These are phyloP conservation scores for Tachycineta bicolor DNA, from an alignment of 2,113 vertebrate genomes.

Conservation along the genomic window DNA sequence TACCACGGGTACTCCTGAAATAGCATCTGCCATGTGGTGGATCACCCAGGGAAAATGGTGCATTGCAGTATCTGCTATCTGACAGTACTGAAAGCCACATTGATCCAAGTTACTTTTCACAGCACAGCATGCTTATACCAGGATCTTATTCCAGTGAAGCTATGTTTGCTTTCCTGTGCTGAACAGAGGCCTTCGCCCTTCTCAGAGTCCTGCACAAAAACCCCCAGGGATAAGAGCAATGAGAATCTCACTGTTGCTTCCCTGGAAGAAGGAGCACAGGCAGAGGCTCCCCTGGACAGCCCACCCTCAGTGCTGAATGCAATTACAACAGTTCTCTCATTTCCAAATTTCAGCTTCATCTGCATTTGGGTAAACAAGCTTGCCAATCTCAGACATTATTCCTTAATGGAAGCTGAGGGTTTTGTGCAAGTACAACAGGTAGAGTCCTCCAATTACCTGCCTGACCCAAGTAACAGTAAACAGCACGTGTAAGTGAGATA, in stretches of 20 bases:
- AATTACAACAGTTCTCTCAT: background rate
- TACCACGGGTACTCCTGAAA: background rate
- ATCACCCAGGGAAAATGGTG: background rate
- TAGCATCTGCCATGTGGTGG: background rate
- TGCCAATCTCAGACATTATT: background rate
- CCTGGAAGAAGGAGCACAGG: background rate
- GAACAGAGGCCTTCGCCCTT: background rate
- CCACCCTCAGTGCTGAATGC: background rate
- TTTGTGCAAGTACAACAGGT: background rate
- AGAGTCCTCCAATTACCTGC: background rate
- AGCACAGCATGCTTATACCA: background rate
- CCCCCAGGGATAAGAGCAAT: background rate
- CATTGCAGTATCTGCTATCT: constrained; percentile 18
- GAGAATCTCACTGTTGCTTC: background rate
- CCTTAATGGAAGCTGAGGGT: background rate
- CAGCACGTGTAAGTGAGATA: background rate
- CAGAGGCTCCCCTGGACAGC: background rate
- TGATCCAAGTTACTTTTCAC: background rate
- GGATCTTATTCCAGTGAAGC: background rate
- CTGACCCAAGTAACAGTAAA: background rate
- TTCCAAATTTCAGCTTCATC: background rate
- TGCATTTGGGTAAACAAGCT: background rate
- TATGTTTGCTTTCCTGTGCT: background rate
- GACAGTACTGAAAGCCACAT: background rate
- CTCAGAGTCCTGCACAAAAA: background rate